Percentiles rank a stretch among this genome's conserved stretches.
phyloP scores from a whole-genome alignment of 2,113 vertebrate species.

The Phrynocephalus versicolor region DNA sequence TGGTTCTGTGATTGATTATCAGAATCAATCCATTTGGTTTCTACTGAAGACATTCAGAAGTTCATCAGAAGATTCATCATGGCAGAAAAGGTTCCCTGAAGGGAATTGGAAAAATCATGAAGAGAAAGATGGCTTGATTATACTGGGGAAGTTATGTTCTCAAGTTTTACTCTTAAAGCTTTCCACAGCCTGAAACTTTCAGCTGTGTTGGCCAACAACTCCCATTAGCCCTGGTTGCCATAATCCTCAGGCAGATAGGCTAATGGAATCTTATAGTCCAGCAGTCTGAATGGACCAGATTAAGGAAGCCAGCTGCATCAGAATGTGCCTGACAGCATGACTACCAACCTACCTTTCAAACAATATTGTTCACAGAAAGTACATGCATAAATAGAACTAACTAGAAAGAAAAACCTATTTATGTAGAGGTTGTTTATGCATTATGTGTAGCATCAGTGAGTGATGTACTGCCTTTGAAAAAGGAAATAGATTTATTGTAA shows the following conservation, averaged over 20 bases:
- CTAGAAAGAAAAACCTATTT: slow-evolving; percentile 33
- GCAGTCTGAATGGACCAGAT: neutral
- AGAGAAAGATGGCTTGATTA: neutral
- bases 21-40: neutral
- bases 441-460: slow-evolving; percentile 40
- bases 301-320: neutral
- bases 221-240: neutral
- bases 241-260: neutral
- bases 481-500: slow-evolving; percentile 60
- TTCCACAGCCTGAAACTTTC: neutral
- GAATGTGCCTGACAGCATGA: neutral
- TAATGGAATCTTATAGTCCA: neutral
- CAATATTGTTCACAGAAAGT: slow-evolving; percentile 16
- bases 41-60: neutral
- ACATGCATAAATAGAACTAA: slow-evolving; percentile 42
- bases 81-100: neutral
- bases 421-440: slow-evolving; percentile 42
- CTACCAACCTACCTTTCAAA: slow-evolving; percentile 41
- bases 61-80: neutral
- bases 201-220: neutral
- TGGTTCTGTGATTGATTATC: neutral
- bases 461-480: slow-evolving; percentile 57
- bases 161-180: neutral
- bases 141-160: too few relatives aligned
- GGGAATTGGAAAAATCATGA: neutral